Conservation (phyloP, 2,797 vertebrate genomes). For the Pygocentrus nattereri region DNA sequence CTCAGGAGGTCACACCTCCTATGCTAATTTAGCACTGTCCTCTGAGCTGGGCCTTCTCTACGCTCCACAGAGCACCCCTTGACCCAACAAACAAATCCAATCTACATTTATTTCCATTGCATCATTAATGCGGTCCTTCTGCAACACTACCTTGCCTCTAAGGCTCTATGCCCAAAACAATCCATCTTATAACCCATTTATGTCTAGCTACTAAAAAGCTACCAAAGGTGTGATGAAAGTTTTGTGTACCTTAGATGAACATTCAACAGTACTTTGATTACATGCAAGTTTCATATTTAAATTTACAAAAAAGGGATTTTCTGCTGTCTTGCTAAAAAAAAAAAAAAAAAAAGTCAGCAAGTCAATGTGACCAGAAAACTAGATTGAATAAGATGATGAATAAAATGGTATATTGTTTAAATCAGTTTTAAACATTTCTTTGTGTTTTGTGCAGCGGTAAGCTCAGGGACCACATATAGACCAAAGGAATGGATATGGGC, state of each 20-base stretch:
- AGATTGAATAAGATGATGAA: not conserved
- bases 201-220: not conserved
- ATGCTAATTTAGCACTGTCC: slow-evolving; percentile 59
- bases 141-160: not conserved
- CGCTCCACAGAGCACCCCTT: slow-evolving; percentile 15
- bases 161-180: not conserved
- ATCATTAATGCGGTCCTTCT: not conserved
- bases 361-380: not conserved
- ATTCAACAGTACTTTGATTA: too few relatives aligned
- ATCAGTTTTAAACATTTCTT: too few relatives aligned
- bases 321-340: too few relatives aligned
- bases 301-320: not conserved
- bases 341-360: not conserved
- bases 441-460: not conserved
- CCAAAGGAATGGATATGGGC: not conserved
- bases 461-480: not conserved
- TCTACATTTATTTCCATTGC: not conserved
- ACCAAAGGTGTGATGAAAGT: too few relatives aligned
- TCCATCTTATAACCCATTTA: not conserved
- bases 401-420: too few relatives aligned
- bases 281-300: too few relatives aligned
- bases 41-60: slow-evolving; percentile 32
- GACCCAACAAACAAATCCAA: slow-evolving; percentile 3
- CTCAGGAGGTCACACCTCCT: slow-evolving; percentile 51
- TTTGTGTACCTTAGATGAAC: too few relatives aligned